phyloP scores from a whole-genome alignment of 2,888 invertebrate species.

The Chymomyza fuscimana region DNA sequence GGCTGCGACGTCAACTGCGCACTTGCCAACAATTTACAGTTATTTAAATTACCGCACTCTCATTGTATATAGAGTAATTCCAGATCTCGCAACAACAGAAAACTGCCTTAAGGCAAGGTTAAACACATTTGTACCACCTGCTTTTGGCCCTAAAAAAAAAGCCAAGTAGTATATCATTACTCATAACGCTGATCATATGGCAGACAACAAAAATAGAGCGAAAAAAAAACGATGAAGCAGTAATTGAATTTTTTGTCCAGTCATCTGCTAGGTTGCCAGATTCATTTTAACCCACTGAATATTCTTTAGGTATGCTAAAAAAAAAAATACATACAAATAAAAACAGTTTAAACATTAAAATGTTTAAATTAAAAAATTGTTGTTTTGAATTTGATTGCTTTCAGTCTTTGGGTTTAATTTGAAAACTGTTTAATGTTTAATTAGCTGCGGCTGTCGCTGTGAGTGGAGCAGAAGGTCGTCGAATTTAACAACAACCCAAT shows the following conservation, averaged over 20 bases:
- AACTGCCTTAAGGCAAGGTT: conserved; percentile 45
- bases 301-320: neutral
- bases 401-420: conserved; percentile 2
- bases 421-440: conserved; percentile 41
- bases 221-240: neutral
- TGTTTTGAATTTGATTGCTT: neutral
- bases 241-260: conserved; percentile 12
- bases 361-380: conserved; percentile 27
- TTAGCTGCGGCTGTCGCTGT: conserved; percentile 53
- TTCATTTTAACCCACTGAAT: neutral
- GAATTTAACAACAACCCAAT: conserved; percentile 47
- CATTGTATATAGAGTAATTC: neutral
- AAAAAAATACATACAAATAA: neutral
- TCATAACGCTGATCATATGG: neutral
- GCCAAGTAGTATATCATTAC: neutral
- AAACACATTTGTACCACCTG: conserved; percentile 27
- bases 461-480: conserved; percentile 50
- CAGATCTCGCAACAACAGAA: neutral
- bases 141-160: conserved; percentile 12
- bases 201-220: conserved; percentile 1
- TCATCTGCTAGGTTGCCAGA: conserved; percentile 7
- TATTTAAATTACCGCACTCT: conserved; percentile 18
- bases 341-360: conserved; percentile 1
- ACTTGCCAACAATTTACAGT: conserved; percentile 14
- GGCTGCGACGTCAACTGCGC: neutral